phyloP scores from a whole-genome alignment of 1,140 invertebrate species.

The Euborellia annulipes region DNA sequence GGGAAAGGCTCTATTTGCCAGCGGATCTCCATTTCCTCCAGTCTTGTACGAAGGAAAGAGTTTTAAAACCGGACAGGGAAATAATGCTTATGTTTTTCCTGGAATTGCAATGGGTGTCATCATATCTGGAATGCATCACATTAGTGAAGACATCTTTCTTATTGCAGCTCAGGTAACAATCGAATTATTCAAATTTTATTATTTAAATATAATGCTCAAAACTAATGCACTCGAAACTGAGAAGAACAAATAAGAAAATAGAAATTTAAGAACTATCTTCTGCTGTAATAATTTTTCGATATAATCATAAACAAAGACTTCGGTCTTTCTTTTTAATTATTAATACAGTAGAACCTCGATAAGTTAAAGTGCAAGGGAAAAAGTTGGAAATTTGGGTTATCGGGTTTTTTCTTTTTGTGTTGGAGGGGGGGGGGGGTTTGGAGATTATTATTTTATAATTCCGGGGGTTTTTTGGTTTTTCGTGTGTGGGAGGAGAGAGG shows the following conservation, averaged over 20 bases:
- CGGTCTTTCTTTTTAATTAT: too few relatives aligned
- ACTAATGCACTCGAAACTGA: not conserved
- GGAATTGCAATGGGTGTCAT: slow-evolving; percentile 80
- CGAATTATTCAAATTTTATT: not conserved
- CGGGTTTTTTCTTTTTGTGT: too few relatives aligned
- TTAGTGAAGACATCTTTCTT: slow-evolving; percentile 79
- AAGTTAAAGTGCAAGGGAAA: too few relatives aligned
- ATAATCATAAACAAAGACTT: not conserved
- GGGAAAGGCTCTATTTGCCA: slow-evolving; percentile 77
- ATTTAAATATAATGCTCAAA: too few relatives aligned
- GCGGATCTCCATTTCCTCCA: slow-evolving; percentile 80
- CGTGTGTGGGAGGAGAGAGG: too few relatives aligned
- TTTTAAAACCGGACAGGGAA: slow-evolving; percentile 79
- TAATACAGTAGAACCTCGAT: too few relatives aligned
- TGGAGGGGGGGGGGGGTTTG: too few relatives aligned
- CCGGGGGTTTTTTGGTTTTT: too few relatives aligned
- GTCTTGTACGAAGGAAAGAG: slow-evolving; percentile 62
- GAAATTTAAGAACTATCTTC: slow-evolving; percentile 1
- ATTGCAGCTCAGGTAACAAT: slow-evolving; percentile 57
- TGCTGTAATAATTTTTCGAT: not conserved
- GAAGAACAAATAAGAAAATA: not conserved
- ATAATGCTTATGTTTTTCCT: slow-evolving; percentile 95
- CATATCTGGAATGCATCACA: slow-evolving; percentile 61
- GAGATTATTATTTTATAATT: too few relatives aligned
- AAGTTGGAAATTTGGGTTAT: too few relatives aligned